Percentiles rank a stretch among this genome's conserved stretches.
Evolutionary conservation across 35 echinoderm and acorn worm species (phyloP).

Genomic region (Heliocidaris tuberculata): DNA sequence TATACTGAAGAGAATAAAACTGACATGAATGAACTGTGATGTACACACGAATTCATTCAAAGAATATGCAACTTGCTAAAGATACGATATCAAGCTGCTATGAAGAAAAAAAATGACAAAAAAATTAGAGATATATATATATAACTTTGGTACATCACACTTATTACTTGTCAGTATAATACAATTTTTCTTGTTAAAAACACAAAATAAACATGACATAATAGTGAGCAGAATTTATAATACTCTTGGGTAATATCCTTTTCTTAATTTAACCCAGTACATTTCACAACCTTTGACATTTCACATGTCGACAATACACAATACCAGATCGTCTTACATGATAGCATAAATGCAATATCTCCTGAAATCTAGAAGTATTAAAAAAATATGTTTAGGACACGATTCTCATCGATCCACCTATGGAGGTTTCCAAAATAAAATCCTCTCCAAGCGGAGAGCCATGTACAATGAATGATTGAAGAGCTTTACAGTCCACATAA

Average conservation of each 20-base stretch:
- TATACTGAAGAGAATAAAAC: background rate
- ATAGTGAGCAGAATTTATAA: conserved; percentile 12
- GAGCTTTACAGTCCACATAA: background rate
- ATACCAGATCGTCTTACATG: background rate
- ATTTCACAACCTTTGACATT: background rate
- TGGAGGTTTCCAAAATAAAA: background rate
- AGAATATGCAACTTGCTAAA: background rate
- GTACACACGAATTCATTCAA: background rate
- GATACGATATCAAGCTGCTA: background rate
- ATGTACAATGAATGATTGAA: background rate
- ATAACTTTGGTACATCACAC: background rate
- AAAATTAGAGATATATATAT: background rate
- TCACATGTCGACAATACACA: background rate
- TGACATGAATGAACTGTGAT: background rate
- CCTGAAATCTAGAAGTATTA: background rate
- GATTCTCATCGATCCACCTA: background rate
- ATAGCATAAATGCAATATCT: background rate
- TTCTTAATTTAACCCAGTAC: background rate
- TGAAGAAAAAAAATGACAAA: background rate
- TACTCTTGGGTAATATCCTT: conserved; percentile 49
- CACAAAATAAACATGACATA: conserved; percentile 32
- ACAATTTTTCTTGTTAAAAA: conserved; percentile 19
- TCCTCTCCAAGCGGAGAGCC: background rate
- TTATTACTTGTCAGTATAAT: background rate
- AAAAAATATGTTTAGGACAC: background rate